Conservation (phyloP, 2,888 invertebrate genomes). For the Lobophora halterata region DNA sequence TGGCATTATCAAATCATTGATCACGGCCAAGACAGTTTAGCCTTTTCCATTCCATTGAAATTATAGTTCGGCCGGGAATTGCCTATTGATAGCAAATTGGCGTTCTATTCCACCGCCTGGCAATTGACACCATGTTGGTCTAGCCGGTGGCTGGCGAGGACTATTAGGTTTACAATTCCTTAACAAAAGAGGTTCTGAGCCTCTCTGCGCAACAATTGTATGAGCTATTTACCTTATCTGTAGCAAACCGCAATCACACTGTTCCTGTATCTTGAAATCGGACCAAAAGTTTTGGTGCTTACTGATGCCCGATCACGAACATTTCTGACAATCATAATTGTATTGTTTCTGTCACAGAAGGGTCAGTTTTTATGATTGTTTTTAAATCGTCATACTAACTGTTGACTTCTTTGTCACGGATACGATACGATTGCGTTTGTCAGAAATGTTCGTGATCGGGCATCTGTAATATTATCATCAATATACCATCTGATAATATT, state of each 20-base stretch:
- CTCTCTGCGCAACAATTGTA: slow-evolving; percentile 77
- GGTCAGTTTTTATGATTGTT: slow-evolving; percentile 20
- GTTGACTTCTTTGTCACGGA: too few relatives aligned
- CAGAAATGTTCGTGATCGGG: too few relatives aligned
- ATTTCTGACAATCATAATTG: slow-evolving; percentile 24
- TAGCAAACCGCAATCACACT: slow-evolving; percentile 69
- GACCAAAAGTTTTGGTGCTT: slow-evolving; percentile 45
- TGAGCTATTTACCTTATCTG: slow-evolving; percentile 81
- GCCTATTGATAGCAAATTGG: slow-evolving; percentile 40
- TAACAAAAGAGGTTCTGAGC: slow-evolving; percentile 73
- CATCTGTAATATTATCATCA: too few relatives aligned
- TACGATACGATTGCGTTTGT: too few relatives aligned
- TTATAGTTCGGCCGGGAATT: slow-evolving; percentile 46
- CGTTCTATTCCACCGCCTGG: slow-evolving; percentile 38
- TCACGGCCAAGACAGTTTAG: slow-evolving; percentile 44
- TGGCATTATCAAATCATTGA: slow-evolving; percentile 20
- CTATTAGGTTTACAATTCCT: slow-evolving; percentile 73
- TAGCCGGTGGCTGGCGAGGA: slow-evolving; percentile 62
- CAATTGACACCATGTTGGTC: slow-evolving; percentile 76
- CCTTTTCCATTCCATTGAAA: slow-evolving; percentile 55
- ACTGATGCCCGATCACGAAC: too few relatives aligned
- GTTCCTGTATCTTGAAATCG: slow-evolving; percentile 48
- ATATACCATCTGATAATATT: too few relatives aligned
- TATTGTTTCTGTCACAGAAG: slow-evolving; percentile 24
- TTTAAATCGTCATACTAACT: too few relatives aligned